Evolutionary conservation across 2,888 invertebrate genomes (phyloP).

Genomic region (Ceramica pisi): DNA sequence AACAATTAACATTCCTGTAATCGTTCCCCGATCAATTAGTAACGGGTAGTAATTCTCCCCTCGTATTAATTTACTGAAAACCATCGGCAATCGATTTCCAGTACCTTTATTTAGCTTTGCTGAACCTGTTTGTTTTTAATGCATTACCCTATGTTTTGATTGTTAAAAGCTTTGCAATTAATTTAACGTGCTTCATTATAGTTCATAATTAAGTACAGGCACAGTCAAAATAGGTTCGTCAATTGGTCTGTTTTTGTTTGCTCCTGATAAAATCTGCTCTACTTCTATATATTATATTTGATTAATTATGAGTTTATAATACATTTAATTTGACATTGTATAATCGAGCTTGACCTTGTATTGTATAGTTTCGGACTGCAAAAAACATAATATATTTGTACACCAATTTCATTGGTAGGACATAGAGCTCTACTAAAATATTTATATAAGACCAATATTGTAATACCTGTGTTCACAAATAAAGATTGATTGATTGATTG

Average conservation of each 20-base stretch:
- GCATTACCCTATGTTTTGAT: conserved; percentile 1
- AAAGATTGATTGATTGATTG: too few species aligned
- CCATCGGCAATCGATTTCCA: conserved; percentile 51
- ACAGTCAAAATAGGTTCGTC: not conserved
- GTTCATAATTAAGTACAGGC: not conserved
- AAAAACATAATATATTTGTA: too few species aligned
- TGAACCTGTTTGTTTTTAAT: conserved; percentile 11
- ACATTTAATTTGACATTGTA: too few species aligned
- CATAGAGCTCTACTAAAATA: too few species aligned
- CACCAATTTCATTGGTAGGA: too few species aligned
- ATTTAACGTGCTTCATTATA: not conserved
- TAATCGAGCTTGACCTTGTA: too few species aligned
- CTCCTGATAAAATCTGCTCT: not conserved
- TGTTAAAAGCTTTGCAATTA: conserved; percentile 9
- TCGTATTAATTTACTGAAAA: conserved; percentile 40
- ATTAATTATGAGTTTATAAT: too few species aligned
- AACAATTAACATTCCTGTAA: conserved; percentile 41
- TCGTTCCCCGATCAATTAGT: conserved; percentile 43
- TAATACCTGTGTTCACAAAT: too few species aligned
- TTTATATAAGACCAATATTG: too few species aligned
- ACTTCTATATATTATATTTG: too few species aligned
- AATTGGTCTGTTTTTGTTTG: not conserved
- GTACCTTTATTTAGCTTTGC: conserved; percentile 17
- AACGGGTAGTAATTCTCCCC: conserved; percentile 17
- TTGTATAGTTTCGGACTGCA: too few species aligned